Conservation (phyloP, 2,113 vertebrate species). For the Rhadina sibilatrix region DNA sequence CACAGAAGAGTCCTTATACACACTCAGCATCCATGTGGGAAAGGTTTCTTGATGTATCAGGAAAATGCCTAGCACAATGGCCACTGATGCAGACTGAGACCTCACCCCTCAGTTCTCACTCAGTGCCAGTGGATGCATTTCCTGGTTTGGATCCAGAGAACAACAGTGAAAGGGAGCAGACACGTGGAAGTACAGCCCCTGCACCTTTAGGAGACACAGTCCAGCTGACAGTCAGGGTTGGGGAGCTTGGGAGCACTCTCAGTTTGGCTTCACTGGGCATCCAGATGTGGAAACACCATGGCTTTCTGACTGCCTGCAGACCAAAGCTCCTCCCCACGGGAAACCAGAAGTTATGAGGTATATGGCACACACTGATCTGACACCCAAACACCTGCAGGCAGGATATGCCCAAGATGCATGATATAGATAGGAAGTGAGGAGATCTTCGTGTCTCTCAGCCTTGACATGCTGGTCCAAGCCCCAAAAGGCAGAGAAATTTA, state of each 20-base stretch:
- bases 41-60: background rate
- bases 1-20: background rate
- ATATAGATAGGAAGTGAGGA: background rate
- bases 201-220: rapidly evolving
- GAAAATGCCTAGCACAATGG: rapidly evolving
- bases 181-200: background rate
- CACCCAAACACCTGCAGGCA: background rate
- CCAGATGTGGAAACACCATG: too few species aligned
- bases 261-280: background rate
- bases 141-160: background rate
- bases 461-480: background rate
- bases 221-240: background rate
- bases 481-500: background rate
- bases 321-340: background rate
- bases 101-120: background rate
- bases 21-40: background rate
- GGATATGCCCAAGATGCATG: background rate
- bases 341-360: background rate
- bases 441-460: background rate
- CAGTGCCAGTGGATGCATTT: background rate
- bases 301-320: background rate
- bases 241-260: background rate
- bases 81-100: background rate
- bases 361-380: background rate
- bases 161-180: background rate